A percentile compares a stretch with the other conserved stretches of the same genome.
Conservation (phyloP, 92 coral and sea anemone genomes). For the Umimayanthus kanabou region DNA sequence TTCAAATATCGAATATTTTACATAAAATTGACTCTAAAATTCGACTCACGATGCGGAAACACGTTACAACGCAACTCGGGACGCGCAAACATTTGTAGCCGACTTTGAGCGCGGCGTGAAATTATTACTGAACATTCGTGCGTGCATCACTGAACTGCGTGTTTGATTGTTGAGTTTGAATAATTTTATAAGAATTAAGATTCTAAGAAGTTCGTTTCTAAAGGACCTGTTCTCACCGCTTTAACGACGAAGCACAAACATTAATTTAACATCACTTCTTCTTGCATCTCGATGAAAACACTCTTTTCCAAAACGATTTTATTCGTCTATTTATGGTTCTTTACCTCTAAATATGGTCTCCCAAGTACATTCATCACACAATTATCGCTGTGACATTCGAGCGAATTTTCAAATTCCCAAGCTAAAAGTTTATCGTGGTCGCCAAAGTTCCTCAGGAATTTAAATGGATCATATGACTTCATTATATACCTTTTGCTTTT, state of each 20-base stretch:
- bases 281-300: slow-evolving; percentile 15
- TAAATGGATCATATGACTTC: slow-evolving; percentile 10
- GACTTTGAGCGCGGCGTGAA: neutral
- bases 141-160: slow-evolving; percentile 9
- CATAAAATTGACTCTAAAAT: slow-evolving; percentile 49
- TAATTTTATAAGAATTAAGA: slow-evolving; percentile 10
- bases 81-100: neutral
- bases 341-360: slow-evolving; percentile 5
- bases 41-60: slow-evolving; percentile 29
- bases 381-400: slow-evolving; percentile 10
- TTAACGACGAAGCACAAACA: slow-evolving; percentile 34
- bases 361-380: slow-evolving; percentile 16
- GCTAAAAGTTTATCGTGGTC: slow-evolving; percentile 5
- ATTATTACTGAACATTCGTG: neutral
- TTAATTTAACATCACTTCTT: slow-evolving; percentile 3
- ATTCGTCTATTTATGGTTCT: neutral
- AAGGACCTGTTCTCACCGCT: slow-evolving; percentile 24
- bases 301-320: neutral
- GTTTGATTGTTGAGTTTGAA: slow-evolving; percentile 41
- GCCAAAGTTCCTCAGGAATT: slow-evolving; percentile 21
- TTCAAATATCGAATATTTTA: slow-evolving; percentile 61
- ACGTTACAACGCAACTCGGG: neutral
- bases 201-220: slow-evolving; percentile 6
- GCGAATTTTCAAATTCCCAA: slow-evolving; percentile 22
- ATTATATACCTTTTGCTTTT: neutral